Conservation (phyloP, 1,140 invertebrate species). For the Nylanderia fulva region DNA sequence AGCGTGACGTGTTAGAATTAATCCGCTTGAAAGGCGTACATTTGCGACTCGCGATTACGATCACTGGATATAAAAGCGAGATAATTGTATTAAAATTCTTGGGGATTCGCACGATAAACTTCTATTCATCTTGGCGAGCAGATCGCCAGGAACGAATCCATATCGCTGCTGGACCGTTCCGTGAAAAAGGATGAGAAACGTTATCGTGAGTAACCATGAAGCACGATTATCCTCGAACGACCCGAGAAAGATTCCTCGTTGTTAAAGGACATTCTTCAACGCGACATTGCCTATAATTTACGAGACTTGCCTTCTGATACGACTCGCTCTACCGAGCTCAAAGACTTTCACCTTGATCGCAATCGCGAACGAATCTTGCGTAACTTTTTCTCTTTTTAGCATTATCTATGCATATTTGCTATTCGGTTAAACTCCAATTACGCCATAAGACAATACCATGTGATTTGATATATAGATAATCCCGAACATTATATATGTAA, state of each 20-base stretch:
- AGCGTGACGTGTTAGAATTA: constrained; percentile 35
- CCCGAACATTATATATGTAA: background rate
- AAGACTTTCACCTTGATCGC: constrained; percentile 74
- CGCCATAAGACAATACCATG: background rate
- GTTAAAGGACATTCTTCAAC: constrained; percentile 67
- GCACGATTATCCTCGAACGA: constrained; percentile 49
- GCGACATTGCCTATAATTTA: constrained; percentile 63
- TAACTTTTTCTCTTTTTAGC: constrained; percentile 56
- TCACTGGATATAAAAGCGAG: constrained; percentile 15
- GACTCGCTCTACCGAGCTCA: constrained; percentile 68
- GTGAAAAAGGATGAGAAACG: constrained; percentile 32
- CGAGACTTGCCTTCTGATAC: constrained; percentile 62
- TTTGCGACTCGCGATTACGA: background rate
- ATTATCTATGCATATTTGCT: constrained; percentile 70
- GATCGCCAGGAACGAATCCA: constrained; percentile 13
- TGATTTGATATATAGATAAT: background rate
- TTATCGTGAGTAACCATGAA: background rate
- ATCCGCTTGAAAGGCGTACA: constrained; percentile 15
- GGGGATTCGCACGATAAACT: background rate
- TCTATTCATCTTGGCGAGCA: background rate
- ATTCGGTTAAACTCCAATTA: constrained; percentile 62
- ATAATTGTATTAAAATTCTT: constrained; percentile 45
- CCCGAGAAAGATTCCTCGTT: constrained; percentile 37
- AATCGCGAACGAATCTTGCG: constrained; percentile 68
- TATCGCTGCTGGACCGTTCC: constrained; percentile 15